Evolutionary conservation across 2,797 vertebrate genomes (phyloP), one percentile per base, ranked within the genome.

Genomic region (Peromyscus nudipes): DNA sequence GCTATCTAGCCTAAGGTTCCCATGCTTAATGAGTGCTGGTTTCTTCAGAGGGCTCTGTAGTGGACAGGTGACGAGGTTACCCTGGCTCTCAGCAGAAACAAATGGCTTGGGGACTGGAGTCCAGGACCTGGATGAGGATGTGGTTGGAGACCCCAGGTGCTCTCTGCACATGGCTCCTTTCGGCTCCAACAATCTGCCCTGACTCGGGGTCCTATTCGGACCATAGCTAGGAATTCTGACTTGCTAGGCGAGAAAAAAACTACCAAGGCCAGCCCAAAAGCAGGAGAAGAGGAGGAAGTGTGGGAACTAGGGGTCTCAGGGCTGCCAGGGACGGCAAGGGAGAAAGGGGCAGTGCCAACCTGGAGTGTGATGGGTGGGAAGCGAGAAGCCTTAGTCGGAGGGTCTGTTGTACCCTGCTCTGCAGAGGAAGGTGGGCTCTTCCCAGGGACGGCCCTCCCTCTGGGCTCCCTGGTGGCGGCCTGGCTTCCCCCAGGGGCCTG

Each of bases 21-120:
- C 1, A 4, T 1, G 9, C 37, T 43, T 37, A 40, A 43, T 8
- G 1, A 19, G 17, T 1, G 1, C 31, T 1, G 9, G 16, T 16
- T 71, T 92, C 69, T 64, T 43, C 0, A 0, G 19, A 4, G 4
- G 73, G 79, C 43, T 92, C 52, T 75, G 31, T 49, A 12, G 7
- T 2, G 17, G 23, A 37, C 9, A 2, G 9, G 77, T 52, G 57
- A 79, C 19, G 14, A 27, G 25, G 7, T 4, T 8, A 31, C 21
- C 55, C 29, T 4, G 46, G 71, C 55, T 73, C 99, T 98, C 95
- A 99, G 99, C 99, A 99, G 99, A 97, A 99, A 99, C 55, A 99
- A 99, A 99, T 93, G 0, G 99, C 99, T 19, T 65, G 34, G 29
- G 37, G 4, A 43, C 92, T 55, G 4, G 67, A 73, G 43, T 17